phyloP scores from a whole-genome alignment of 1,140 invertebrate species.

The Zaprionus ghesquierei region DNA sequence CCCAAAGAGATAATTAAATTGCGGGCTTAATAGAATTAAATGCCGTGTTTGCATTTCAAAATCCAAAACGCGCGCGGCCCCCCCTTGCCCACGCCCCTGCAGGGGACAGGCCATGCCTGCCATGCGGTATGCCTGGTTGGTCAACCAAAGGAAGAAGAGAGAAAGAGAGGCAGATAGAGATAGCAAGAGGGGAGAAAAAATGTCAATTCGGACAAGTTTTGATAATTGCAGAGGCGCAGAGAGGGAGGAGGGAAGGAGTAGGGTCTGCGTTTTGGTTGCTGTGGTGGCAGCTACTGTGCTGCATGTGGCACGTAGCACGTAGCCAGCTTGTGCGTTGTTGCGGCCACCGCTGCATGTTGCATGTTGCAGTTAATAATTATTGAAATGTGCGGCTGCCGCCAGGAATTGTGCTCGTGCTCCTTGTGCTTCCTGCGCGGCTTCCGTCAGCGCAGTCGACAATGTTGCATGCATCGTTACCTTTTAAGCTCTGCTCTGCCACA shows the following conservation, averaged over 20 bases:
- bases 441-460: conserved; percentile 52
- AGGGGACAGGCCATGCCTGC: neutral
- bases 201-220: conserved; percentile 80
- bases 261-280: conserved; percentile 12
- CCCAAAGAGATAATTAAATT: conserved; percentile 79
- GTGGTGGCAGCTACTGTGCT: conserved; percentile 58
- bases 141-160: neutral
- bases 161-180: conserved; percentile 29
- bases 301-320: conserved; percentile 52
- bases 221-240: conserved; percentile 68
- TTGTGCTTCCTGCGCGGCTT: conserved; percentile 76
- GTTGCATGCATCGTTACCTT: conserved; percentile 80
- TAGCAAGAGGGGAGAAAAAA: conserved; percentile 43
- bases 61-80: conserved; percentile 57
- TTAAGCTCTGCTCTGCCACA: conserved; percentile 26
- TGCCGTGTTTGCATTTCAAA: conserved; percentile 81
- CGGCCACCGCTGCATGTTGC: conserved; percentile 58
- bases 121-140: conserved; percentile 34
- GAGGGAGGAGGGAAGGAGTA: neutral
- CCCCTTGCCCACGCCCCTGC: conserved; percentile 28
- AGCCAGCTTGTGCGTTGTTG: conserved; percentile 6
- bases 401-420: conserved; percentile 75
- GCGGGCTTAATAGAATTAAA: conserved; percentile 78
- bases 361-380: conserved; percentile 81
- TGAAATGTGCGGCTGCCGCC: conserved; percentile 77